Conservation (phyloP, 2,113 vertebrate species). For the Motacilla alba region DNA sequence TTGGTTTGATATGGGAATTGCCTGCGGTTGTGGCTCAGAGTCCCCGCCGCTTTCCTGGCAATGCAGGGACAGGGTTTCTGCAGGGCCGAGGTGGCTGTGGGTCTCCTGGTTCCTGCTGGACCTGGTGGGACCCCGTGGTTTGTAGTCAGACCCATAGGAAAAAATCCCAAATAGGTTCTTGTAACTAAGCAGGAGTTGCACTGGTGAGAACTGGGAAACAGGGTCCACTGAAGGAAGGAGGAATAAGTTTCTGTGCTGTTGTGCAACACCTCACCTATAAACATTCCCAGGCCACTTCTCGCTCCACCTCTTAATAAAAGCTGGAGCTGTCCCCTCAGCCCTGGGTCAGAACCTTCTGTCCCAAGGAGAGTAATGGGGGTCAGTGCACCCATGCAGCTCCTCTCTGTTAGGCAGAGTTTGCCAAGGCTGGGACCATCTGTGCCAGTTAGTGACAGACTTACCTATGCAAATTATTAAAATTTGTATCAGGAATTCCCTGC, state of each 20-base stretch:
- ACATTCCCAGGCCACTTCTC: background rate
- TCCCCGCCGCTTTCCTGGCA: fast-evolving
- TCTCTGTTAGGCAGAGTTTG: background rate
- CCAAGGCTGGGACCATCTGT: background rate
- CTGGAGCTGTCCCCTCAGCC: background rate
- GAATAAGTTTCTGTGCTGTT: background rate
- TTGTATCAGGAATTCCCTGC: background rate
- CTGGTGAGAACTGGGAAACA: background rate
- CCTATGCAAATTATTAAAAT: background rate
- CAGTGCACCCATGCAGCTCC: background rate
- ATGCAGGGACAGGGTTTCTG: background rate
- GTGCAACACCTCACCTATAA: background rate
- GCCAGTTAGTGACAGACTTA: background rate
- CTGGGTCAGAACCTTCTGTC: background rate
- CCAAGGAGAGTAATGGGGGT: background rate
- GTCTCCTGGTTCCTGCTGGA: background rate
- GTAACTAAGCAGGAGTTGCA: background rate
- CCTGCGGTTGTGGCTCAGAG: background rate
- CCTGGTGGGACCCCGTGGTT: fast-evolving
- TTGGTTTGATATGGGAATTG: background rate
- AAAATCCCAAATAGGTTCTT: background rate
- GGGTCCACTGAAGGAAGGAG: background rate
- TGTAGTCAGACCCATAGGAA: background rate
- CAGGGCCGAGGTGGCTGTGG: fast-evolving
- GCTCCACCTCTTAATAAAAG: background rate